Percentiles rank a stretch among this genome's conserved stretches.
These are phyloP conservation scores for Toxotes jaculatrix DNA, from an alignment of 2,113 vertebrate genomes.

Conservation along the genomic window DNA sequence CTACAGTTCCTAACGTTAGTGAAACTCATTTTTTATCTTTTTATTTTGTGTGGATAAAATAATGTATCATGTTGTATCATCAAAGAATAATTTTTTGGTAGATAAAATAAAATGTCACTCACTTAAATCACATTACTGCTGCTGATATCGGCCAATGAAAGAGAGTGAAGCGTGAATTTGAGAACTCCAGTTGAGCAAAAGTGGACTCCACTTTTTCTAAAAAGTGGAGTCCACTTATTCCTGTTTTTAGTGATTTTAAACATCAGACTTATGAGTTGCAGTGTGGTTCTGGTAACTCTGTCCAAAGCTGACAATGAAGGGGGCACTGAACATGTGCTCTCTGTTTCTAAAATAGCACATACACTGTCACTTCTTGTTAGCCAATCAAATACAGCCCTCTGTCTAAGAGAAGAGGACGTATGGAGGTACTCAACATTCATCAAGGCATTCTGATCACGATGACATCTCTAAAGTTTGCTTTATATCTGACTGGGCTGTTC, in stretches of 20 bases:
- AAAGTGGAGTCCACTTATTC: too few relatives aligned
- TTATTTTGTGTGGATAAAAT: too few relatives aligned
- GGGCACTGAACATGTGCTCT: background rate
- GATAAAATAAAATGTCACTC: background rate
- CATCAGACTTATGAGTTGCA: background rate
- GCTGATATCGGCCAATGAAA: background rate
- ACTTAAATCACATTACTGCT: background rate
- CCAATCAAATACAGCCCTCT: constrained; percentile 47
- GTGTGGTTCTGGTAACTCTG: background rate
- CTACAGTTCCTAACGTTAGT: too few relatives aligned
- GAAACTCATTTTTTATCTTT: too few relatives aligned
- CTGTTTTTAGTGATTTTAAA: background rate
- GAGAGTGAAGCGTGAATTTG: background rate
- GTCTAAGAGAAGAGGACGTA: background rate
- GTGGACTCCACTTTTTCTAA: background rate
- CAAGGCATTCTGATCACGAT: constrained; percentile 10
- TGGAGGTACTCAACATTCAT: constrained; percentile 12
- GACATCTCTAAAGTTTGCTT: constrained; percentile 26
- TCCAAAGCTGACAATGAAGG: background rate
- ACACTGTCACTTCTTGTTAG: constrained; percentile 11
- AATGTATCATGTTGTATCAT: background rate
- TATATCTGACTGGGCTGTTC: constrained; percentile 5
- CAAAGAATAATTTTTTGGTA: background rate
- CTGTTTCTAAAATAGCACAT: constrained; percentile 14
- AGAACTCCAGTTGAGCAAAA: background rate